Evolutionary conservation across 2,113 vertebrate species (phyloP).

Genomic region (Bubo scandiacus): DNA sequence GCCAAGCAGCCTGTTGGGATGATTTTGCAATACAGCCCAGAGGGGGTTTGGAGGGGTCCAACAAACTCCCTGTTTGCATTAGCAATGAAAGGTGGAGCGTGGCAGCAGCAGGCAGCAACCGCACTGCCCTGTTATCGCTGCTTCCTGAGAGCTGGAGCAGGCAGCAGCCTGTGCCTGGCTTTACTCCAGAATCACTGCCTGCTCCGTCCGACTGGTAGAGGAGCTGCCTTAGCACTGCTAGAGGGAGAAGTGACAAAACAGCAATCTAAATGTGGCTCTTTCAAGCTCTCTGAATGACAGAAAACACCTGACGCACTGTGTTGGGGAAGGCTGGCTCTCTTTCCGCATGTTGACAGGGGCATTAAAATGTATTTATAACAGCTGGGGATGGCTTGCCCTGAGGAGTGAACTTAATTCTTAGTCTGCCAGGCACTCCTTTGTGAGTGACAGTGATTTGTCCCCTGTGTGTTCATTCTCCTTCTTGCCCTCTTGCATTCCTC

Average conservation of each 20-base stretch:
- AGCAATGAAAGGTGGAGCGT: accelerated
- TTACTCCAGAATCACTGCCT: not conserved
- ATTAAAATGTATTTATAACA: conserved; percentile 74
- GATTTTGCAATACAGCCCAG: not conserved
- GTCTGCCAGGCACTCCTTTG: conserved; percentile 72
- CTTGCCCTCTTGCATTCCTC: conserved; percentile 51
- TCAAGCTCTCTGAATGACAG: conserved; percentile 38
- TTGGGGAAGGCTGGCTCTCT: conserved; percentile 40
- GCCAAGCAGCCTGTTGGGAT: not conserved
- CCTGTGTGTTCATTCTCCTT: conserved; percentile 61
- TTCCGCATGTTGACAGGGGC: conserved; percentile 64
- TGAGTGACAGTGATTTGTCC: conserved; percentile 78
- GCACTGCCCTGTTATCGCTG: not conserved
- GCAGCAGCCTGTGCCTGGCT: not conserved
- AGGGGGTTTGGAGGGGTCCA: not conserved
- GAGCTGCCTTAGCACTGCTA: conserved; percentile 17
- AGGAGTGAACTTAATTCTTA: conserved; percentile 76
- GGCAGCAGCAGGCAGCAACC: not conserved
- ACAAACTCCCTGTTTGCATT: not conserved
- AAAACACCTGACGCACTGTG: conserved; percentile 44
- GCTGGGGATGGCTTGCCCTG: conserved; percentile 69
- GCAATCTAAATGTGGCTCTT: conserved; percentile 39
- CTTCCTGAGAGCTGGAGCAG: not conserved
- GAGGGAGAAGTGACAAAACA: conserved; percentile 57
- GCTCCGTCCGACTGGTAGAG: not conserved